Base-by-base conservation (phyloP, 2,888 invertebrate genomes). In the Pandemis cinnamomeana region DNA sequence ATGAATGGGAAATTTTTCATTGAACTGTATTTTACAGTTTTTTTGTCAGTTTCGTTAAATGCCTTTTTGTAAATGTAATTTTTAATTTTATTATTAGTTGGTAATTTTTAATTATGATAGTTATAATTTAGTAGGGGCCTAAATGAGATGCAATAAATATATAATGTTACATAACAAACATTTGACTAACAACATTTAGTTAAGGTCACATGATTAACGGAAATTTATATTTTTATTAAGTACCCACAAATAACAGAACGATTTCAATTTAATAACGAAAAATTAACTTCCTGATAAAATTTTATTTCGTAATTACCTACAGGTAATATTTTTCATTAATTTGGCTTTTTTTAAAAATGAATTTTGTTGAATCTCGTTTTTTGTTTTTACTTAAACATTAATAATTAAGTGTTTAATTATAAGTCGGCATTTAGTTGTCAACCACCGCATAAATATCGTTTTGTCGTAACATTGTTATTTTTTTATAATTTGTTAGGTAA, bases 401-500 rank as follows among this genome's bases (percentile, higher is more conserved):
- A 67, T 70, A n/a, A 48, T 78, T 73, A 75, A 71, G 74, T 74
- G 75, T 63, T 67, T 78, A 77, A 76, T 71, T 36, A 20, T 67
- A 71, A 77, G 73, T 76, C 68, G 76, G 81, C 81, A 81, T 81
- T 82, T 81, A 82, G 79, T 78, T 77, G 72, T 71, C 69, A 67
- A 78, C 80, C 79, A 78, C 79, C 79, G 73, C 75, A 72, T 69
- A 71, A 76, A 10, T 46, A 69, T 77, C 73, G 76, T 78, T 76
- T 80, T 77, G 77, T 77, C 77, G 78, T 77, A 73, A 77, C 75
- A 71, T 80, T 78, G 75, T 78, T 78, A 72, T 72, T 76, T 73
- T 76, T 77, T 78, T 77, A 75, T 75, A 71, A 70, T 75, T 73
- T 79, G 73, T 85, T 82, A 87, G 84, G 84, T 87, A 84, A 82